A percentile compares a stretch with the other conserved stretches of the same genome.
Evolutionary conservation across 2,113 vertebrate species (phyloP).

Genomic region (Mesembrinibis cayennensis): DNA sequence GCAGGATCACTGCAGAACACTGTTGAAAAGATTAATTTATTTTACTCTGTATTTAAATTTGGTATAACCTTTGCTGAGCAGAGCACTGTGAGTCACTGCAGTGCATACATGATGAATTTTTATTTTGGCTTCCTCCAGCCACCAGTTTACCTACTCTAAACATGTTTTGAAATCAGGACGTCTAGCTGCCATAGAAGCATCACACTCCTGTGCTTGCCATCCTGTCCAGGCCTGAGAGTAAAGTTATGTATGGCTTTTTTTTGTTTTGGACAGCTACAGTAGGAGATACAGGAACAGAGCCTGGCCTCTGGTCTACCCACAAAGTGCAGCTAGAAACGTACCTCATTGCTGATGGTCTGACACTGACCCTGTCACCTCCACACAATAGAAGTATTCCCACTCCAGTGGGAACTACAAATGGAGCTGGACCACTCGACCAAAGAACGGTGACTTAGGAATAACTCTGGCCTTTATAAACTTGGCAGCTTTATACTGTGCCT

Average conservation of each 20-base stretch:
- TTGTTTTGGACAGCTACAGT: background rate
- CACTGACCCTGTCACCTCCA: background rate
- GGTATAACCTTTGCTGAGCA: background rate
- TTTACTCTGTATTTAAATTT: background rate
- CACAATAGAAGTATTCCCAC: background rate
- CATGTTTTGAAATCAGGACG: background rate
- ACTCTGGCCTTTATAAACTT: background rate
- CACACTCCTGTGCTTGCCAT: background rate
- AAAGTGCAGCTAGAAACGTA: background rate
- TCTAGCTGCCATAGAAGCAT: background rate
- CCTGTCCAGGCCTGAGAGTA: background rate
- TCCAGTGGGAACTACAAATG: background rate
- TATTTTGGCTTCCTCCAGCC: background rate
- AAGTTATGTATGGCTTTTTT: background rate
- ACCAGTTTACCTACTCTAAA: background rate
- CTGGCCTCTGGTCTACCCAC: background rate
- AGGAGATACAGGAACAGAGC: background rate
- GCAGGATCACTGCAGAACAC: background rate
- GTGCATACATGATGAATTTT: background rate
- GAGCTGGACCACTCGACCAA: background rate
- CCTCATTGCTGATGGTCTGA: background rate
- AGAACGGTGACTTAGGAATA: background rate
- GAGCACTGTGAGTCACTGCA: background rate
- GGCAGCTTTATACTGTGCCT: background rate
- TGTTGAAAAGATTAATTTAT: background rate